Percentiles rank a stretch among this genome's conserved stretches.
These are phyloP conservation scores for Drosophila orena DNA, from an alignment of 1,140 invertebrate species.

Conservation along the genomic window DNA sequence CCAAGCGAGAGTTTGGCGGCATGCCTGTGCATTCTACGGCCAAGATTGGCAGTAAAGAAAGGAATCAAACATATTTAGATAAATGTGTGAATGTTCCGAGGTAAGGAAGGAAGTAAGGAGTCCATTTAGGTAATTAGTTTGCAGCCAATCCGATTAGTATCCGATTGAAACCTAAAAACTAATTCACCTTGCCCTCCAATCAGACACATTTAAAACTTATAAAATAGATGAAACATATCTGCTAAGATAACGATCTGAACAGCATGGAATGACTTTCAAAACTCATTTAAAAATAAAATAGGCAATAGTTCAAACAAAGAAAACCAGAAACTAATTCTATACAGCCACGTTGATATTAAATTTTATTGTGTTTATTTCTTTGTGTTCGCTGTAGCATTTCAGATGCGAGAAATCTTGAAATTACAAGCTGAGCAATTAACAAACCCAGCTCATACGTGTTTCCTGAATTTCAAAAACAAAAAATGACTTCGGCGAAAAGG, in stretches of 20 bases:
- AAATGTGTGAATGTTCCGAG: not conserved
- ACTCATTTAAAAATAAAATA: slow-evolving; percentile 16
- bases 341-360: slow-evolving; percentile 23
- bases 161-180: not conserved
- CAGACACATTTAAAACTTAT: no score
- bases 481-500: slow-evolving; percentile 40
- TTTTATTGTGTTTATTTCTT: slow-evolving; percentile 25
- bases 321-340: slow-evolving; percentile 13
- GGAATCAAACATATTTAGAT: slow-evolving; percentile 16
- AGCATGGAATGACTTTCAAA: slow-evolving; percentile 22
- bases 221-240: not conserved
- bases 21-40: no score
- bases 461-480: slow-evolving; percentile 34
- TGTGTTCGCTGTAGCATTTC: slow-evolving; percentile 26
- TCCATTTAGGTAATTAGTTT: no score
- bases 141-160: no score
- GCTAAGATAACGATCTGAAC: not conserved
- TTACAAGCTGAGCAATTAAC: slow-evolving; percentile 69
- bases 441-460: slow-evolving; percentile 45
- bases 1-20: not conserved
- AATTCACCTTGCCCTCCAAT: not conserved
- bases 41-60: not conserved
- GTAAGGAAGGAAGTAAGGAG: no score
- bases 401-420: slow-evolving; percentile 55
- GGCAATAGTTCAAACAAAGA: slow-evolving; percentile 33